A percentile compares a stretch with the other conserved stretches of the same genome.
These are phyloP conservation scores for Characodon lateralis DNA, from an alignment of 2,797 vertebrate genomes.

Conservation along the genomic window DNA sequence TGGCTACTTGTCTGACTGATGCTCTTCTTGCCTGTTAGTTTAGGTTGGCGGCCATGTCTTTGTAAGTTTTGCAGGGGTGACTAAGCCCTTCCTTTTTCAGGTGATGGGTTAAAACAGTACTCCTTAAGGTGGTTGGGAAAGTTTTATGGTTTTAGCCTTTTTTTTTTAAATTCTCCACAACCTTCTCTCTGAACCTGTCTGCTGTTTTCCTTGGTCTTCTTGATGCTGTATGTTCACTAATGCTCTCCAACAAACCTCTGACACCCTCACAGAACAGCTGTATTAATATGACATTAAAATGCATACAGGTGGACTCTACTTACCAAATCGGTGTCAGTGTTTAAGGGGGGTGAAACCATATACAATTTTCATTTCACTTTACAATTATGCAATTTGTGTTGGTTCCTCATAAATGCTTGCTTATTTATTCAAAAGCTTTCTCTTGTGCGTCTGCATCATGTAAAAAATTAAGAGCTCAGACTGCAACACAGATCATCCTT, in stretches of 20 bases:
- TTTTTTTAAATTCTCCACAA: no score
- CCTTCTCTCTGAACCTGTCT: no score
- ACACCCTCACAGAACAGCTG: not conserved
- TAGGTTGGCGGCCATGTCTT: not conserved
- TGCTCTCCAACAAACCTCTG: no score
- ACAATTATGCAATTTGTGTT: not conserved
- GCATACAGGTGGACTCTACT: not conserved
- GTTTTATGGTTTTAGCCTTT: not conserved
- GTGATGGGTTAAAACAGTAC: no score
- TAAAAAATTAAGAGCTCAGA: slow-evolving; percentile 23
- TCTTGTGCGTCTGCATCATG: slow-evolving; percentile 6
- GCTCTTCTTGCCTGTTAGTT: not conserved
- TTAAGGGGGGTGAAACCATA: not conserved
- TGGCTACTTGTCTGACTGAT: not conserved
- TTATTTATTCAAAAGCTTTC: not conserved
- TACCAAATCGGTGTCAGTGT: not conserved
- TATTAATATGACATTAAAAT: not conserved
- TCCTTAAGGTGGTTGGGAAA: not conserved
- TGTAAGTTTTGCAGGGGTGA: no score
- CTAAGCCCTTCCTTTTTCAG: no score
- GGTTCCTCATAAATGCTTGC: not conserved
- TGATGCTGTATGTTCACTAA: no score
- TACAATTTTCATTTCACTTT: not conserved
- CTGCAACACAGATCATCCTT: not conserved
- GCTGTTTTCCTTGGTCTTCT: no score